A percentile compares a stretch with the other conserved stretches of the same genome.
These are phyloP conservation scores for Zoanthus solanderi DNA, from an alignment of 92 coral and sea anemone species.

Conservation along the genomic window DNA sequence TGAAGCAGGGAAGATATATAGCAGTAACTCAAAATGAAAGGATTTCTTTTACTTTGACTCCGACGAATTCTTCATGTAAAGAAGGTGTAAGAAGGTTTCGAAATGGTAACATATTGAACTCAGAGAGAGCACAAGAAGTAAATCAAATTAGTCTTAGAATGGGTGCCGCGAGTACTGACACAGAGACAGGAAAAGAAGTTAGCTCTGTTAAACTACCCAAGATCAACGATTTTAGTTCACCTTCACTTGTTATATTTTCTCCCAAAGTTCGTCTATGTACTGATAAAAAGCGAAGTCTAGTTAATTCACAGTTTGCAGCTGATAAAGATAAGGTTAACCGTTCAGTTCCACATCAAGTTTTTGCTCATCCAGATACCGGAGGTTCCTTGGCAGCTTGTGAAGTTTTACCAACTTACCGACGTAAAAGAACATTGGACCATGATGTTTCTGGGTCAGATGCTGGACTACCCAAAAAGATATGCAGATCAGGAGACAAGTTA, in stretches of 20 bases:
- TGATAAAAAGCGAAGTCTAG: neutral
- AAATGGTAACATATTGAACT: neutral
- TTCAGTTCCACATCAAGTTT: neutral
- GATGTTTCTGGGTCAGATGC: neutral
- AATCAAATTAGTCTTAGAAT: neutral
- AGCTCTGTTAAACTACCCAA: neutral
- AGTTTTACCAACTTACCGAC: neutral
- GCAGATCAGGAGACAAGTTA: neutral
- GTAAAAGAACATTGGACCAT: conserved; percentile 38
- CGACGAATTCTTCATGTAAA: neutral
- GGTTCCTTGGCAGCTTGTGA: neutral
- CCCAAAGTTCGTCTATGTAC: neutral
- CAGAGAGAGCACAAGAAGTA: conserved; percentile 6
- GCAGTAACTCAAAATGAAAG: neutral
- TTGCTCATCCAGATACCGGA: neutral
- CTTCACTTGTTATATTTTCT: neutral
- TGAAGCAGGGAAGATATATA: neutral
- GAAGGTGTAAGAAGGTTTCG: neutral
- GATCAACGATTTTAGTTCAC: neutral
- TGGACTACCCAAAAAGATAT: conserved; percentile 17
- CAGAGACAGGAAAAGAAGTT: neutral
- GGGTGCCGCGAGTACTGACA: neutral
- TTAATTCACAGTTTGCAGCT: neutral
- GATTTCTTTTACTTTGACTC: neutral
- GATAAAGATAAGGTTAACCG: neutral